Evolutionary conservation across 2,797 vertebrate species (phyloP), one percentile per base, ranked within the genome.

Genomic region (Pseudopleuronectes americanus): DNA sequence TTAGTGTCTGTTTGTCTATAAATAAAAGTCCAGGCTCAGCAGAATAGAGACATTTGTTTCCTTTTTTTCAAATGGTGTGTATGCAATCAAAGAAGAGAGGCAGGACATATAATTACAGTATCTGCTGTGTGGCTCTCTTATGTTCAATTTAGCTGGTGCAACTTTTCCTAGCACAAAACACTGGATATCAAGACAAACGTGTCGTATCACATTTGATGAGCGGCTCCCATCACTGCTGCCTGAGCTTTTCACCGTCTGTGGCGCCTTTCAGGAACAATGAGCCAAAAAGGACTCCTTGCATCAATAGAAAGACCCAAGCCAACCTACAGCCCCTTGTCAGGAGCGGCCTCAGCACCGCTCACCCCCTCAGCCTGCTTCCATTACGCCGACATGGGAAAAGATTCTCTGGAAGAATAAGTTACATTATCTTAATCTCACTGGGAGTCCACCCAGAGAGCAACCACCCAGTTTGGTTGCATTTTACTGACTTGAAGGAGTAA

Each of bases 301-400:
- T 64, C 69, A 85, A 76, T 43, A 71, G 31, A 58, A 72, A 79
- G 55, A 77, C 24, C 38, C 26, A 58, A 54, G 68, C 74, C 74
- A 88, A 77, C 55, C 74, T 60, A n/a, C 8, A 1, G 57, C 60
- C 62, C 77, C 58, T 64, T 64, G 57, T 52, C 24, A 54, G 55
- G 41, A 55, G 31, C 83, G 51, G 68, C 67, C 74, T 67, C 8
- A 4, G 45, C 57, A 17, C 71, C 9, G 6, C 64, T 60, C 64
- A 71, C 63, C 56, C 56, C 71, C 54, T 70, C 75, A 72, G 65
- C 70, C 64, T 75, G 63, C 52, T 76, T 68, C 61, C 52, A 71
- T 87, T 73, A 77, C 64, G n/a, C n/a, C 12, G 45, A 69, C 74
- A 74, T 60, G 62, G 71, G 67, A 78, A 78, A 80, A 77, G 63